These are phyloP conservation scores for Prinia subflava DNA, from an alignment of 2,113 vertebrate genomes.

Conservation along the genomic window DNA sequence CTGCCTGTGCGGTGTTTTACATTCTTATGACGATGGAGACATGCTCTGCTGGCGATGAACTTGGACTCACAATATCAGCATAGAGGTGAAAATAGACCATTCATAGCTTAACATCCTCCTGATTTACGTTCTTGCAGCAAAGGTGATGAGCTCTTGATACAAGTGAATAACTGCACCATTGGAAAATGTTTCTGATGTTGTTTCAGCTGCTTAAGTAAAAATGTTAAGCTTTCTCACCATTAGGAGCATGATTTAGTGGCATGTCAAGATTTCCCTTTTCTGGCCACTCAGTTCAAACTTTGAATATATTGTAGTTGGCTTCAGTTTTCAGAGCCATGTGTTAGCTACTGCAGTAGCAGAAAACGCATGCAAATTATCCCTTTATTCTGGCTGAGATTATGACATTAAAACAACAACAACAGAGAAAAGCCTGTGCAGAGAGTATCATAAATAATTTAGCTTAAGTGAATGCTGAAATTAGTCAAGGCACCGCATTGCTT, in stretches of 20 bases:
- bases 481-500: slow-evolving; percentile 73
- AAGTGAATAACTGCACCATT: slow-evolving; percentile 31
- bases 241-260: slow-evolving; percentile 52
- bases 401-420: slow-evolving; percentile 55
- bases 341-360: slow-evolving; percentile 49
- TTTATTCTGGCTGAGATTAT: slow-evolving; percentile 33
- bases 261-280: slow-evolving; percentile 41
- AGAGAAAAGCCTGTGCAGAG: slow-evolving; percentile 3
- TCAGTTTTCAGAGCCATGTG: background rate
- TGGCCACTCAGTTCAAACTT: slow-evolving; percentile 8
- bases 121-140: background rate
- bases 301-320: slow-evolving; percentile 22
- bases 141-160: slow-evolving; percentile 22
- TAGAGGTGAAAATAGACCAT: slow-evolving; percentile 5
- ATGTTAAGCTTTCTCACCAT: slow-evolving; percentile 35
- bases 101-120: background rate
- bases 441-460: slow-evolving; percentile 79
- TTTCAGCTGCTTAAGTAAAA: slow-evolving; percentile 68
- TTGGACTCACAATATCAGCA: background rate
- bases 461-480: slow-evolving; percentile 81
- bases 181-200: slow-evolving; percentile 55
- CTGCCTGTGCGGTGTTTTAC: background rate
- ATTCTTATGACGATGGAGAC: background rate
- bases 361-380: slow-evolving; percentile 41
- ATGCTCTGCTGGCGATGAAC: background rate